Base-by-base conservation (phyloP, 2,113 vertebrate genomes). In the Rana temporaria region DNA sequence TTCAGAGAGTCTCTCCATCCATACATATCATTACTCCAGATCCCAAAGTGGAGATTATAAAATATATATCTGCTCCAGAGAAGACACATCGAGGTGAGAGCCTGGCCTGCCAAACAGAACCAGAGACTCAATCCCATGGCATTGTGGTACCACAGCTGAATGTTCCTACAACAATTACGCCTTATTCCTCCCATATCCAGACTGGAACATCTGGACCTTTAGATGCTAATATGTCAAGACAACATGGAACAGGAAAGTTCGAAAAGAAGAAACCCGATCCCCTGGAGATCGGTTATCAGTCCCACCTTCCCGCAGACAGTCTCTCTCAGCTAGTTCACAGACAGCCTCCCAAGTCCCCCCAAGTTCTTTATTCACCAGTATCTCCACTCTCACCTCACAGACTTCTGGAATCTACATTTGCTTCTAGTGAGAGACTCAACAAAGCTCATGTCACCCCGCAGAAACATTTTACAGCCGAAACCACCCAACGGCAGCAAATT, bases 401-500 rank as follows among this genome's bases (percentile, higher is more conserved):
- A 56, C 96, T 98, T 88, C 89, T 99, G 84, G 98, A 99, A 85
- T 95, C 96, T 62, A 95, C 97, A 64, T 98, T 99, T 18, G 87
- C 96, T 85, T 97, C 97, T 79, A 97, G 96, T 0, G 98, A 99
- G 89, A 96, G 96, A 84, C 94, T 99, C 75, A 99, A 98, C 90
- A 99, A 98, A 87, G 97, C 98, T 65, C 98, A 98, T 4, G 97
- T 99, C 30, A 97, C 97, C 20, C 97, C 98, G 0, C 98, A 99
- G 91, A 99, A 99, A 88, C 95, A 98, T 79, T 98, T 98, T 85
- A 93, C 94, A 12, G 83, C 95, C 0, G 97, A 98, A 88, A 93
- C 94, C 2, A 88, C 93, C 30, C 95, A 96, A 82, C 96, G 94
- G 84, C 96, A 98, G 87, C 97, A 98, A 90, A 95, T 95, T 0